A percentile compares a stretch with the other conserved stretches of the same genome.
phyloP scores from a whole-genome alignment of 2,113 vertebrate genomes.

The Gopherus flavomarginatus region DNA sequence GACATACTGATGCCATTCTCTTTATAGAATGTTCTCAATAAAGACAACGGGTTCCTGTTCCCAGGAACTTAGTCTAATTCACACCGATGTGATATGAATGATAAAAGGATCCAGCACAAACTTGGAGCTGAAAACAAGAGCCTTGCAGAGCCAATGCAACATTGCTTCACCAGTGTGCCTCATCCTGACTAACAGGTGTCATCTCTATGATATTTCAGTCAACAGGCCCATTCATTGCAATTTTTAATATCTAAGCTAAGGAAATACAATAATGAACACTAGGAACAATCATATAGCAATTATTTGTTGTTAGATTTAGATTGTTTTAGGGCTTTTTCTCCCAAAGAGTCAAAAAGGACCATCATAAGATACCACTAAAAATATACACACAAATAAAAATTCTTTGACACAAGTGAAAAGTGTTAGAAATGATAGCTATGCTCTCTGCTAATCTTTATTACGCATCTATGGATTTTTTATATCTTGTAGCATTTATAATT shows the following conservation, averaged over 20 bases:
- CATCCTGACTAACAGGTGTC: background rate
- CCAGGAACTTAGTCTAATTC: background rate
- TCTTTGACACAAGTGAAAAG: background rate
- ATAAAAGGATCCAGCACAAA: background rate
- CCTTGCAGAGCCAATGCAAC: background rate
- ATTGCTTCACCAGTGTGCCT: background rate
- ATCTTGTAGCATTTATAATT: background rate
- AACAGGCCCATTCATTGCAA: background rate
- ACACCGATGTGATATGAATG: background rate
- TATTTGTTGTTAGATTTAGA: background rate
- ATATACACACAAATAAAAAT: fast-evolving
- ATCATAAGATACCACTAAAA: background rate
- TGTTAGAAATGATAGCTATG: background rate
- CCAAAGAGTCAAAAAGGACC: background rate
- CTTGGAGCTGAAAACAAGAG: background rate
- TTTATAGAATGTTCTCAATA: background rate
- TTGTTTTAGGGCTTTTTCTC: fast-evolving
- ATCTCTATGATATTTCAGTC: background rate
- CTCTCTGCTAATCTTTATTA: background rate
- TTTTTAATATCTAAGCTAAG: background rate
- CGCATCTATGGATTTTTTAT: background rate
- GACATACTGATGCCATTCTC: background rate
- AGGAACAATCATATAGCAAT: background rate
- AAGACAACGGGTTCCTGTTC: background rate
- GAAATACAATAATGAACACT: background rate